These are phyloP conservation scores for Hipposideros larvatus DNA, from an alignment of 2,797 vertebrate genomes.

Conservation along the genomic window DNA sequence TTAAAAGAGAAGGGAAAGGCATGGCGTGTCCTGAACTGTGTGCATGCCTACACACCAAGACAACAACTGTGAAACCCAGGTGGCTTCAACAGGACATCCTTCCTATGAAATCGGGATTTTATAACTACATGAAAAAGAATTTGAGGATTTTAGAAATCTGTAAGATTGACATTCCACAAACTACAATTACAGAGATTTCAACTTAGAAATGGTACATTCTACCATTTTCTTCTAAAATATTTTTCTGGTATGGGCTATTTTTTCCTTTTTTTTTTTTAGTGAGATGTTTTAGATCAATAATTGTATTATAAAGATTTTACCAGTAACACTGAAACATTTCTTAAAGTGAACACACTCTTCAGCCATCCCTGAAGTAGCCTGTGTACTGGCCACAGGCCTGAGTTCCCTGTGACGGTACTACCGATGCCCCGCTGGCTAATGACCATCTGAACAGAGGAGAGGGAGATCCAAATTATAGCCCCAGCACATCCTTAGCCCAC, in stretches of 20 bases:
- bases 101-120: neutral
- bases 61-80: neutral
- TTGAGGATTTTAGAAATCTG: neutral
- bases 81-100: neutral
- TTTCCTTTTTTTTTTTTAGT: neutral
- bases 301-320: neutral
- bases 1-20: too few species aligned
- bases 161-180: neutral
- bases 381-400: fast-evolving
- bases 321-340: neutral
- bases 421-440: neutral
- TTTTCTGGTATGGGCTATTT: neutral
- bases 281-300: neutral
- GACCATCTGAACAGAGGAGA: neutral
- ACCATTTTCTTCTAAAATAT: neutral
- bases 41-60: neutral
- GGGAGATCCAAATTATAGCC: neutral
- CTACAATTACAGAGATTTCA: neutral
- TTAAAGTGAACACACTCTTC: neutral
- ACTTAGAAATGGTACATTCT: neutral
- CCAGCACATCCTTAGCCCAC: neutral
- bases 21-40: neutral
- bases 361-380: neutral
- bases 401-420: neutral
- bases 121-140: neutral